phyloP scores from a whole-genome alignment of 2,888 invertebrate species.

The Microchrysa polita region DNA sequence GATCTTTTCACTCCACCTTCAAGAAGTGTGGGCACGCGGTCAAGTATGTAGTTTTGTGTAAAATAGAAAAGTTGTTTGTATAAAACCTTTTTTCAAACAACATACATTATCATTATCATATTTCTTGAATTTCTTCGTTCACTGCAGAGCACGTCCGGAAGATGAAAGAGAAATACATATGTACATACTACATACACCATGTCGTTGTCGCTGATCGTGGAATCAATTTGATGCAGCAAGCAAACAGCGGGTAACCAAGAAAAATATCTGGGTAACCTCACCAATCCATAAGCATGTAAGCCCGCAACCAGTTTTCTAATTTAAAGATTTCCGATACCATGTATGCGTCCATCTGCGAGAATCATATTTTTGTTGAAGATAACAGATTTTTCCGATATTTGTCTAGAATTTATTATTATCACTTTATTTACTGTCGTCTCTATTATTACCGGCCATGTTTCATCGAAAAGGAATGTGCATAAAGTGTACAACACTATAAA shows the following conservation, averaged over 20 bases:
- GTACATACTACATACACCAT: no score
- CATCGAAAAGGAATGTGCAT: neutral
- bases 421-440: constrained; percentile 14
- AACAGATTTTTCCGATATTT: neutral
- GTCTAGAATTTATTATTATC: neutral
- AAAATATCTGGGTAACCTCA: neutral
- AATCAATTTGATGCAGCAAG: constrained; percentile 3
- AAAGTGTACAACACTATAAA: neutral
- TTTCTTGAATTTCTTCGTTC: constrained; percentile 13
- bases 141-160: no score
- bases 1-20: neutral
- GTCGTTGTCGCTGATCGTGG: neutral
- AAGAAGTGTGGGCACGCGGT: neutral
- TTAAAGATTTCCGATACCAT: no score
- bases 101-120: neutral
- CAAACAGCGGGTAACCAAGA: neutral
- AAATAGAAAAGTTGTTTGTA: neutral
- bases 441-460: neutral
- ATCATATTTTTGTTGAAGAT: neutral
- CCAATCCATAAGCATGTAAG: neutral
- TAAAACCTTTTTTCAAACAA: neutral
- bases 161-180: no score
- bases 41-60: neutral
- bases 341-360: neutral
- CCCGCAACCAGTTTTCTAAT: constrained; percentile 1